These are phyloP conservation scores for Neodiprion fabricii DNA, from an alignment of 1,140 invertebrate species.

Conservation along the genomic window DNA sequence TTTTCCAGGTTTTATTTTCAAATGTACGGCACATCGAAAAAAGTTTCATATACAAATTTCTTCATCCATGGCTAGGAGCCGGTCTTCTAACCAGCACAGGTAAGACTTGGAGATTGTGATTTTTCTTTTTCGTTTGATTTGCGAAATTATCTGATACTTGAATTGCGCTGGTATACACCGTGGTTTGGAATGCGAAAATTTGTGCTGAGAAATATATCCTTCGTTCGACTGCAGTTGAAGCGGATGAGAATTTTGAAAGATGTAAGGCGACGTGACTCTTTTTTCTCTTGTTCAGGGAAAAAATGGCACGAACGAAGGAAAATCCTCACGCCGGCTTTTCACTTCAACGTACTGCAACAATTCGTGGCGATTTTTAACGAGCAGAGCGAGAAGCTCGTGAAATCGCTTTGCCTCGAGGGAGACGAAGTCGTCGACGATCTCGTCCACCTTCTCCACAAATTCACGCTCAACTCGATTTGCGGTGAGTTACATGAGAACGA, in stretches of 20 bases:
- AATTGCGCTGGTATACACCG: no score
- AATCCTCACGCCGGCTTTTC: constrained; percentile 87
- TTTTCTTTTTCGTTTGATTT: background rate
- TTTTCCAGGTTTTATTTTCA: constrained; percentile 37
- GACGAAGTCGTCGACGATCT: constrained; percentile 60
- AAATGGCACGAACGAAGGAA: constrained; percentile 85
- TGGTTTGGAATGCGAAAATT: no score
- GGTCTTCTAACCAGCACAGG: constrained; percentile 69
- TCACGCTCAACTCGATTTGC: constrained; percentile 73
- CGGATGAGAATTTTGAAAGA: no score
- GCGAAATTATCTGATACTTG: no score
- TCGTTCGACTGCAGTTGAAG: background rate
- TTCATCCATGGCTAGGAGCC: constrained; percentile 71
- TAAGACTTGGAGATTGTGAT: constrained; percentile 24
- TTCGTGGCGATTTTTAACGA: constrained; percentile 77
- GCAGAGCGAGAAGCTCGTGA: constrained; percentile 63
- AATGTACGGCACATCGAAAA: constrained; percentile 68
- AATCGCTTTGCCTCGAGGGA: constrained; percentile 57
- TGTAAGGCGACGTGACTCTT: no score
- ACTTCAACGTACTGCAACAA: constrained; percentile 85
- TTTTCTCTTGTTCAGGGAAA: constrained; percentile 60
- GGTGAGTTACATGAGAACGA: constrained; percentile 49
- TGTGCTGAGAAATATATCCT: background rate
- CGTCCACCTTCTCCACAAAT: constrained; percentile 64
- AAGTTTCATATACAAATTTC: constrained; percentile 64